Base-by-base conservation (phyloP, 2,888 invertebrate genomes). In the Dione vanillae region DNA sequence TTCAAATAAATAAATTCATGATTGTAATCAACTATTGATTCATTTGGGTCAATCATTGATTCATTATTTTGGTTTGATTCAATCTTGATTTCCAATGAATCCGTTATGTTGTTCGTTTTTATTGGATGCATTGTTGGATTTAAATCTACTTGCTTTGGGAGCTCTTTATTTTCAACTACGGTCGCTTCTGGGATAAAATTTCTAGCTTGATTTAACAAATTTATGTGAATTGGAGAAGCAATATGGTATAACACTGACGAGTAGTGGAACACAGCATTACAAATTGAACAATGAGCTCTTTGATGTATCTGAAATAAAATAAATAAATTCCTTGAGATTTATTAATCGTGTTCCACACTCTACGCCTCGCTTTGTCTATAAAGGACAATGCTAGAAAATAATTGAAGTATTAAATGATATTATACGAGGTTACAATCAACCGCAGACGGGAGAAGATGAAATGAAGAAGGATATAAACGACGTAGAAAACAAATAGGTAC, bases 1-100 rank as follows among this genome's bases (percentile, higher is more conserved):
- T 79, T 80, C 6, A 83, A 66, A 71, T 77, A 79, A 0, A 82
- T 69, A 37, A 70, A 73, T 14, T 78, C 78, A 20, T 80, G 79
- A 0, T 75, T 54, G 54, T 59, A 62, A 47, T 12, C 10, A 70
- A 61, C 68, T 37, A 7, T 14, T 51, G 74, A 69, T 16, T 72
- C 61, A 16, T 64, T 56, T 19, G 11, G 47, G 11, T 59, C 47
- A 2, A 45, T 19, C 6, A 45, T 7, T 40, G 43, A 40, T 51
- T 54, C 49, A 19, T 14, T 7, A 27, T 59, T 56, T 58, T 56
- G 49, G 1, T 40, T 40, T 3, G 41, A 49, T 59, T 67, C 59
- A 14, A 49, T n/a, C 10, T 41, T 37, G 19, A 20, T 7, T 27
- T 61, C 52, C n/a, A 19, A 8, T 3, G 1, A 27, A 43, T 61